Percentiles rank a stretch among this genome's conserved stretches.
Conservation (phyloP, 1,140 invertebrate species). For the Carcinoscorpius rotundicauda region DNA sequence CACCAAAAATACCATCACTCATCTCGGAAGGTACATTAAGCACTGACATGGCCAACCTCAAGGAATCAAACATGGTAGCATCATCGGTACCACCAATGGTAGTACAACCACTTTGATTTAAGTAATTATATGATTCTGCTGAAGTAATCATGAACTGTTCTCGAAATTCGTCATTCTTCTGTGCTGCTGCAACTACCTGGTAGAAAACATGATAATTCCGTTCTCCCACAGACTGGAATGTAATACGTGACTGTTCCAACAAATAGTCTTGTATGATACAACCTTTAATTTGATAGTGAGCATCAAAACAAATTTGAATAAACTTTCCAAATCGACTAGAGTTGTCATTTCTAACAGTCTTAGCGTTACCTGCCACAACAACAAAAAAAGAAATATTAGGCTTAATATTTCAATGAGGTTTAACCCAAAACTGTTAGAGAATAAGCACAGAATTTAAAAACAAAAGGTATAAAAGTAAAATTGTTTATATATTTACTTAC, state of each 20-base stretch:
- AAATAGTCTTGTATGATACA: conserved; percentile 93
- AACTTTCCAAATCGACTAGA: conserved; percentile 96
- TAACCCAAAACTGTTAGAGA: no score
- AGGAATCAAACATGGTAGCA: conserved; percentile 63
- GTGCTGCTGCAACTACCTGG: conserved; percentile 75
- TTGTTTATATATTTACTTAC: no score
- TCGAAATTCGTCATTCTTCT: conserved; percentile 60
- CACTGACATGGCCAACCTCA: conserved; percentile 82
- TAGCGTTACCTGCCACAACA: conserved; percentile 69
- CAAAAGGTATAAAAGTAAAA: no score
- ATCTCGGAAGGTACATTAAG: conserved; percentile 53
- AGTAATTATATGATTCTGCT: conserved; percentile 58
- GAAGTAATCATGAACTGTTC: conserved; percentile 58
- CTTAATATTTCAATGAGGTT: no score
- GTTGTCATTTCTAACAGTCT: conserved; percentile 94
- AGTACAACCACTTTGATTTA: conserved; percentile 64
- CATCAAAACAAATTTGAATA: conserved; percentile 91
- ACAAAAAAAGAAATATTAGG: no score
- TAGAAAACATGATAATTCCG: conserved; percentile 98
- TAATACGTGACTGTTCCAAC: conserved; percentile 89
- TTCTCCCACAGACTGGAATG: conserved; percentile 79
- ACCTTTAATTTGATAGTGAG: conserved; percentile 75
- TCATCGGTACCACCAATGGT: conserved; percentile 58
- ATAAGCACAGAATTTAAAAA: no score
- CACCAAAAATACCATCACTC: conserved; percentile 82